Conservation (phyloP, 2,113 vertebrate genomes). For the Pithys albifrons region DNA sequence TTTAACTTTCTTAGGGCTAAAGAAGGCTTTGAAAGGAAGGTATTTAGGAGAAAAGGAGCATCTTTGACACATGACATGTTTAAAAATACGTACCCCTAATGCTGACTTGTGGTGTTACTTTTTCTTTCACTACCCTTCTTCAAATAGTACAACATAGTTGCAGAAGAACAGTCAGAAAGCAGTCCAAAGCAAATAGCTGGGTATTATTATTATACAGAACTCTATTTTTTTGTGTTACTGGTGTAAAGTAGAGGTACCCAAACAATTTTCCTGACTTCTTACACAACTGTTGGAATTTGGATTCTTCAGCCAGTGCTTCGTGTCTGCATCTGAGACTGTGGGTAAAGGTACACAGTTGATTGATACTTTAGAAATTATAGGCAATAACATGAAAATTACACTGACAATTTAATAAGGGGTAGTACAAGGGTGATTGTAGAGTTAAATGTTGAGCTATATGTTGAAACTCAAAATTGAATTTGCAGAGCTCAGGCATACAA, state of each 20-base stretch:
- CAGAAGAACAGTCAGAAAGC: neutral
- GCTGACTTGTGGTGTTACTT: neutral
- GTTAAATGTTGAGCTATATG: neutral
- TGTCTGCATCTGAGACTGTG: neutral
- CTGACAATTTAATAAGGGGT: neutral
- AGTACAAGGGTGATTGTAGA: neutral
- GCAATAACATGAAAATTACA: neutral
- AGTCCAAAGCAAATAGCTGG: neutral
- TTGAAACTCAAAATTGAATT: slow-evolving; percentile 28
- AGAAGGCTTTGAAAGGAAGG: neutral
- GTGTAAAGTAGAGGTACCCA: neutral
- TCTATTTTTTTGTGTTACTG: neutral
- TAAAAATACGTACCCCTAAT: neutral
- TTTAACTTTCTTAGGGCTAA: neutral
- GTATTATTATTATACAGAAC: neutral
- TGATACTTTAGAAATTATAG: neutral
- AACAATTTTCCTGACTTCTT: neutral
- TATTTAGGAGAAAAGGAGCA: neutral
- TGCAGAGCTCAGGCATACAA: slow-evolving; percentile 3
- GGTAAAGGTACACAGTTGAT: neutral
- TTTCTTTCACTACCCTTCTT: neutral
- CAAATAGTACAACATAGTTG: neutral
- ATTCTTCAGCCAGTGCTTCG: neutral
- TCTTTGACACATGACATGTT: neutral
- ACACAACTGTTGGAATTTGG: neutral